phyloP scores from a whole-genome alignment of 35 echinoderm and acorn worm genomes.

The Heliocidaris erythrogramma region DNA sequence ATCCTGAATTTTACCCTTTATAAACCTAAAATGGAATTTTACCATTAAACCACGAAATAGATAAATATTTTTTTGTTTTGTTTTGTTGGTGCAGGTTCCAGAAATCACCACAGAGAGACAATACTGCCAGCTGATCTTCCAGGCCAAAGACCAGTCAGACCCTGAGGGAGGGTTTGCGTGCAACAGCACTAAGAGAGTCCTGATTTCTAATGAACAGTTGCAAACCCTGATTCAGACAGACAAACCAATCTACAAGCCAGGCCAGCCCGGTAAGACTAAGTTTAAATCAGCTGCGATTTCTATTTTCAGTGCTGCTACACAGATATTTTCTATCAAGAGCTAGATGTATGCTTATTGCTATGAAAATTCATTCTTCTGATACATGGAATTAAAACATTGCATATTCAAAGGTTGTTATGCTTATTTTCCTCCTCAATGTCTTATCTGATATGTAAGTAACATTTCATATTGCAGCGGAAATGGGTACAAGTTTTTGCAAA shows the following conservation, averaged over 20 bases:
- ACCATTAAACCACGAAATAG: not conserved
- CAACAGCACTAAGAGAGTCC: slow-evolving; percentile 56
- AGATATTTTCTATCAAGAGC: too few species aligned
- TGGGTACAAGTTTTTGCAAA: too few species aligned
- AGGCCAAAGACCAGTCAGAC: not conserved
- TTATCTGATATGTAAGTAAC: too few species aligned
- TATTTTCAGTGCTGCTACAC: too few species aligned
- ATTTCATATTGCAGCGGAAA: too few species aligned
- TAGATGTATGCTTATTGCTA: too few species aligned
- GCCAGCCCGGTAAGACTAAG: slow-evolving; percentile 67
- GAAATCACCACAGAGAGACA: not conserved
- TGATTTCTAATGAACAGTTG: slow-evolving; percentile 33
- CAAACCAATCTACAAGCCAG: slow-evolving; percentile 96
- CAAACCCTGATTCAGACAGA: slow-evolving; percentile 89
- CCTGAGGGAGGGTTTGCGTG: not conserved
- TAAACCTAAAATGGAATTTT: not conserved
- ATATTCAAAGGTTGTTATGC: too few species aligned
- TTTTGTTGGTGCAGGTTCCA: slow-evolving; percentile 14
- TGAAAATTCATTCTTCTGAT: too few species aligned
- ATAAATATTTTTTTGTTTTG: not conserved
- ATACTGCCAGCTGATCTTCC: not conserved
- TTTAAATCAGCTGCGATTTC: not conserved
- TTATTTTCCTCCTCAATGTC: too few species aligned
- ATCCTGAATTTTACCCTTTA: too few species aligned
- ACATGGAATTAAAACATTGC: too few species aligned